phyloP scores from a whole-genome alignment of 2,888 invertebrate species.

The Muscina levida region DNA sequence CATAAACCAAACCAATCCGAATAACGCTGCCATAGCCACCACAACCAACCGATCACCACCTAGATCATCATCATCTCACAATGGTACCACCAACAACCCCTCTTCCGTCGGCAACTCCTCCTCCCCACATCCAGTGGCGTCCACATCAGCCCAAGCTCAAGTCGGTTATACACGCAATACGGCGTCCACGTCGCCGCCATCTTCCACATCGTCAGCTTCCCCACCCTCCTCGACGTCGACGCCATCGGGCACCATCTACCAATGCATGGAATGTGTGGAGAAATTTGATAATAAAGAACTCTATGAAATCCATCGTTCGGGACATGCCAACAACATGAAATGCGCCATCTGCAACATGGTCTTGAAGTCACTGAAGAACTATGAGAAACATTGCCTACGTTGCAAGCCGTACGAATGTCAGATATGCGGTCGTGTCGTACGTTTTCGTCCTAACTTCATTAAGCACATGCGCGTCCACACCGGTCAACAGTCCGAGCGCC shows the following conservation, averaged over 20 bases:
- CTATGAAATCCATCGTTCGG: conserved; percentile 78
- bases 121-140: conserved; percentile 55
- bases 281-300: conserved; percentile 78
- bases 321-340: conserved; percentile 79
- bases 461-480: conserved; percentile 80
- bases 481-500: conserved; percentile 78
- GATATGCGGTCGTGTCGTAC: conserved; percentile 79
- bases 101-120: conserved; percentile 28
- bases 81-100: conserved; percentile 22
- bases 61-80: background rate
- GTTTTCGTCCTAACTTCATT: conserved; percentile 79
- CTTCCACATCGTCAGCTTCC: conserved; percentile 60
- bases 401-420: conserved; percentile 80
- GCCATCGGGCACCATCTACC: conserved; percentile 71
- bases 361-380: conserved; percentile 79
- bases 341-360: conserved; percentile 80
- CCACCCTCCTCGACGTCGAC: conserved; percentile 61
- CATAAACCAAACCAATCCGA: conserved; percentile 37
- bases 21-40: conserved; percentile 55
- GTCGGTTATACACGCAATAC: conserved; percentile 50
- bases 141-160: conserved; percentile 62
- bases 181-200: conserved; percentile 57
- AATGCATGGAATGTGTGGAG: conserved; percentile 78
- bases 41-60: conserved; percentile 47
- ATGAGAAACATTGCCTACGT: conserved; percentile 79